Percentiles rank a stretch among this genome's conserved stretches.
These are phyloP conservation scores for Mustela nigripes DNA, from an alignment of 2,113 vertebrate genomes.

Conservation along the genomic window DNA sequence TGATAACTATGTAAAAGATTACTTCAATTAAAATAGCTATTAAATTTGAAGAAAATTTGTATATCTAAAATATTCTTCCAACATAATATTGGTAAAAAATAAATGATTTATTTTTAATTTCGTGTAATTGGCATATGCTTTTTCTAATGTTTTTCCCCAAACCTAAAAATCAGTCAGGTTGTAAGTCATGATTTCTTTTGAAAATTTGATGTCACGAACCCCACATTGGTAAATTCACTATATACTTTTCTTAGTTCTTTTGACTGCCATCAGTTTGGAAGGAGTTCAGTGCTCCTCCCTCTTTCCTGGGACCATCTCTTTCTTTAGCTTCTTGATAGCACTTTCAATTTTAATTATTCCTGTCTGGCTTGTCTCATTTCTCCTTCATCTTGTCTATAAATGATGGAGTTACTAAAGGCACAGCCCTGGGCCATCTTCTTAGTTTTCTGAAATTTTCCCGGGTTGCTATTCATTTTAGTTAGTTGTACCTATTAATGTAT, in stretches of 20 bases:
- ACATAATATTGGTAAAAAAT: not conserved
- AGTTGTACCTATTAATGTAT: constrained; percentile 30
- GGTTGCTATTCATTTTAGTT: not conserved
- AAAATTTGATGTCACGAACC: not conserved
- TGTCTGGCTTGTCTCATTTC: not conserved
- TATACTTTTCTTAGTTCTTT: not conserved
- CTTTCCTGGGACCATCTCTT: not conserved
- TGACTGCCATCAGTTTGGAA: not conserved
- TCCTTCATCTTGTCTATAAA: constrained; percentile 1
- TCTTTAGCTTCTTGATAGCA: not conserved
- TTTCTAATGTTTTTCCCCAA: not conserved
- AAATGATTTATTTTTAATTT: constrained; percentile 37
- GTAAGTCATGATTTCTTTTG: constrained; percentile 46
- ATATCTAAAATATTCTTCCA: constrained; percentile 33
- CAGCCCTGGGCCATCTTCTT: not conserved
- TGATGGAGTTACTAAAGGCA: not conserved
- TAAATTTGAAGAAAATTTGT: constrained; percentile 34
- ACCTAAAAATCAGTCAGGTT: constrained; percentile 59
- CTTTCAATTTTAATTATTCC: not conserved
- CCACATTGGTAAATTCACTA: not conserved
- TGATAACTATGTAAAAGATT: constrained; percentile 1
- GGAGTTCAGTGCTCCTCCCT: not conserved
- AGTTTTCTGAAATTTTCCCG: not conserved
- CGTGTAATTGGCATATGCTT: constrained; percentile 15
- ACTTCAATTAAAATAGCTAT: constrained; percentile 30